A percentile compares a stretch with the other conserved stretches of the same genome.
Evolutionary conservation across 2,888 invertebrate genomes (phyloP).

Genomic region (Epiblema foenella): DNA sequence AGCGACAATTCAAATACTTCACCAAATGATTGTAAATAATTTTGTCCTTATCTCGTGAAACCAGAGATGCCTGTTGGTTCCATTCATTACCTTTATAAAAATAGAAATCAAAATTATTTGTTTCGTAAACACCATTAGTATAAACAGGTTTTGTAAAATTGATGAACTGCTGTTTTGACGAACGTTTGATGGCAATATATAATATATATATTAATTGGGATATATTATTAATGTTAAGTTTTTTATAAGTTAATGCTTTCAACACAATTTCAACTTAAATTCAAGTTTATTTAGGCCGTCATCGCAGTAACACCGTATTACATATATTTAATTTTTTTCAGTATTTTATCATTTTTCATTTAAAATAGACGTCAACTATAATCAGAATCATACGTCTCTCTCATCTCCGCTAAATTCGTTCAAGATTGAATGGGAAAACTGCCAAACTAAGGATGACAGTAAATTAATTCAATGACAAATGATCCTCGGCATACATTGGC

Average conservation of each 20-base stretch:
- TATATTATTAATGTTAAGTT: too few species aligned
- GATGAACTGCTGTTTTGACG: background rate
- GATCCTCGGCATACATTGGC: conserved; percentile 20
- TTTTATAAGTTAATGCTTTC: too few species aligned
- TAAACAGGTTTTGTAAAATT: background rate
- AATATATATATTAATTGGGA: too few species aligned
- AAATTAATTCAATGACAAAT: conserved; percentile 42
- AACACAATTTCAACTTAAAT: too few species aligned
- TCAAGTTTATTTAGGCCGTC: background rate
- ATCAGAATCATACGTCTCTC: conserved; percentile 25
- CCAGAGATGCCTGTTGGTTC: conserved; percentile 27
- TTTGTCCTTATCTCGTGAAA: conserved; percentile 32
- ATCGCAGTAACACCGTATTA: background rate
- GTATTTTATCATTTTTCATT: conserved; percentile 27
- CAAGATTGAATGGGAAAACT: conserved; percentile 36
- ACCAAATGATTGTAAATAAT: conserved; percentile 34
- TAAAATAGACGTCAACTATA: conserved; percentile 19
- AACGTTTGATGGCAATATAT: too few species aligned
- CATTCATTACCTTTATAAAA: conserved; percentile 32
- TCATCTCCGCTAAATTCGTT: conserved; percentile 24
- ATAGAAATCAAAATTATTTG: conserved; percentile 36
- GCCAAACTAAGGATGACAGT: conserved; percentile 42
- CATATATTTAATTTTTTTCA: background rate
- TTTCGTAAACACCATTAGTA: conserved; percentile 20
- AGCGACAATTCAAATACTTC: conserved; percentile 33